Evolutionary conservation across 2,888 invertebrate species (phyloP).

Genomic region (Xestia xanthographa): DNA sequence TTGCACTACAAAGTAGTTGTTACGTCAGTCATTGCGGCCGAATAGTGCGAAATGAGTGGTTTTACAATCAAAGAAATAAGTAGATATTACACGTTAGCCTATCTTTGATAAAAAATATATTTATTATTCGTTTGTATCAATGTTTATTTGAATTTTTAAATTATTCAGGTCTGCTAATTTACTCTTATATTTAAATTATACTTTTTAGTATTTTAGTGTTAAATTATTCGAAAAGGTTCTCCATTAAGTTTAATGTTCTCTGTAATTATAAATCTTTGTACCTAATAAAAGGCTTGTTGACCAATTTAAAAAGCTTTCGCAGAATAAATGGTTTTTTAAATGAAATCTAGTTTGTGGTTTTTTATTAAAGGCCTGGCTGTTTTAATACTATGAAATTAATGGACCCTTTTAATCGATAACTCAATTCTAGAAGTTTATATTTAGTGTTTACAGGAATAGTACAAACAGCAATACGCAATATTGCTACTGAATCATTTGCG

Average conservation of each 20-base stretch:
- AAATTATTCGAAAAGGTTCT: conserved; percentile 34
- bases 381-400: not conserved
- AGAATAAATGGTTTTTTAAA: not conserved
- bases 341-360: not conserved
- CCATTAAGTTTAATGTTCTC: conserved; percentile 25
- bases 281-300: conserved; percentile 5
- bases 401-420: not conserved
- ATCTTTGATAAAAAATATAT: not conserved
- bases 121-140: not conserved
- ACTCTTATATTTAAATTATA: conserved; percentile 9
- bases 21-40: too few relatives aligned
- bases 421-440: not conserved
- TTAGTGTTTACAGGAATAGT: not conserved
- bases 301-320: not conserved
- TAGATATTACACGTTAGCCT: not conserved
- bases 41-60: too few relatives aligned
- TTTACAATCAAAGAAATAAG: not conserved
- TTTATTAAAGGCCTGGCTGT: too few relatives aligned
- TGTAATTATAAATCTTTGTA: conserved; percentile 41
- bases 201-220: conserved; percentile 31
- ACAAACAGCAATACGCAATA: not conserved
- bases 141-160: conserved; percentile 23
- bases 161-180: conserved; percentile 32
- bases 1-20: too few relatives aligned
- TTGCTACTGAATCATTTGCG: not conserved